phyloP scores from a whole-genome alignment of 2,113 vertebrate genomes.

The Nibea albiflora region DNA sequence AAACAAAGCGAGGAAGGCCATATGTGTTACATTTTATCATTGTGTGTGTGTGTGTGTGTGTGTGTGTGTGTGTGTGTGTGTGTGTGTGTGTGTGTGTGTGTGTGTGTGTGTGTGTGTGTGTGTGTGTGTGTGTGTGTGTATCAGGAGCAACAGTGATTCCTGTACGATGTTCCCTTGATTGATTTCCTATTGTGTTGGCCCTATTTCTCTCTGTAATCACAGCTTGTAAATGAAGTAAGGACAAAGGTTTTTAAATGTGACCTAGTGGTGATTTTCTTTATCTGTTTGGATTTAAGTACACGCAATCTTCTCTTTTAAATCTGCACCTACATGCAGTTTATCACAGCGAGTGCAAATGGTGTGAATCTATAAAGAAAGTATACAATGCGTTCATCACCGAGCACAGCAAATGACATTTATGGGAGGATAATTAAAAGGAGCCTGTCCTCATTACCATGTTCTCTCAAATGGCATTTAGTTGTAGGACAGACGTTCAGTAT shows the following conservation, averaged over 20 bases:
- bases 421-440: slow-evolving; percentile 56
- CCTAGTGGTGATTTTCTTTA: slow-evolving; percentile 9
- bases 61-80: neutral
- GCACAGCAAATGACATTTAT: slow-evolving; percentile 47
- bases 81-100: slow-evolving; percentile 5
- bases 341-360: slow-evolving; percentile 5
- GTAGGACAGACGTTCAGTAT: slow-evolving; percentile 27
- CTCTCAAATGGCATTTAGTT: slow-evolving; percentile 61
- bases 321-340: neutral
- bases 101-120: neutral
- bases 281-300: neutral
- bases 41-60: neutral
- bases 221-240: slow-evolving; percentile 45
- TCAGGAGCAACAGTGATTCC: slow-evolving; percentile 27
- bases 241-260: slow-evolving; percentile 39
- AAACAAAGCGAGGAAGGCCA: slow-evolving; percentile 20
- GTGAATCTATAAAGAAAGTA: slow-evolving; percentile 8
- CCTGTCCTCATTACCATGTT: slow-evolving; percentile 47
- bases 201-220: slow-evolving; percentile 49
- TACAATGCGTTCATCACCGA: slow-evolving; percentile 46
- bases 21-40: slow-evolving; percentile 15
- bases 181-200: slow-evolving; percentile 50
- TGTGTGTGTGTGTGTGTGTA: neutral
- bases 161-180: slow-evolving; percentile 16
- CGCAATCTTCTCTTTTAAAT: slow-evolving; percentile 1